A percentile compares a stretch with the other conserved stretches of the same genome.
phyloP scores from a whole-genome alignment of 2,888 invertebrate species.

The Andrena haemorrhoa region DNA sequence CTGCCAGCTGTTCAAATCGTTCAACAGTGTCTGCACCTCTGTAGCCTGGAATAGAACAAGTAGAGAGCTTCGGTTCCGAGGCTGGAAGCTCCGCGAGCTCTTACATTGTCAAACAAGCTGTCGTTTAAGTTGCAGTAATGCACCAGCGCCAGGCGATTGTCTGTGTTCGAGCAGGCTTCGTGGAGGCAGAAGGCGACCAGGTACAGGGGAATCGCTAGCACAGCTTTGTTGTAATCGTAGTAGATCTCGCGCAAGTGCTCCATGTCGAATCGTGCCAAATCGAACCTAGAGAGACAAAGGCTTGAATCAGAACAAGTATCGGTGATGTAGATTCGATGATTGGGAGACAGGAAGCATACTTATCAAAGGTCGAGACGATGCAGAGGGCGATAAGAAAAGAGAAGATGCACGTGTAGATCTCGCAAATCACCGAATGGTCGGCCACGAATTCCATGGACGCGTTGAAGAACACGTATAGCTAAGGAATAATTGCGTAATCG shows the following conservation, averaged over 20 bases:
- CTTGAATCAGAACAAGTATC: background rate
- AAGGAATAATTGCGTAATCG: slow-evolving; percentile 26
- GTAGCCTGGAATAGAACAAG: slow-evolving; percentile 64
- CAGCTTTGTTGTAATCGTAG: slow-evolving; percentile 73
- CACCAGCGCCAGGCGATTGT: slow-evolving; percentile 75
- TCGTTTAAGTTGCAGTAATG: slow-evolving; percentile 69
- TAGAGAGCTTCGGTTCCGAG: background rate
- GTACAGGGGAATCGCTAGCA: slow-evolving; percentile 80
- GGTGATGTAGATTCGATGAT: background rate
- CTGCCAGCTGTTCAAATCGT: slow-evolving; percentile 77
- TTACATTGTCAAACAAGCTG: slow-evolving; percentile 57
- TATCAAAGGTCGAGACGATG: slow-evolving; percentile 79
- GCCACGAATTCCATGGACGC: slow-evolving; percentile 71
- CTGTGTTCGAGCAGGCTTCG: slow-evolving; percentile 73
- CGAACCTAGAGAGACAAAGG: slow-evolving; percentile 73
- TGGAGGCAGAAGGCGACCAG: slow-evolving; percentile 79
- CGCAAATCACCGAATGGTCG: slow-evolving; percentile 75
- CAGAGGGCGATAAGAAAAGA: slow-evolving; percentile 78
- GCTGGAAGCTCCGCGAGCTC: background rate
- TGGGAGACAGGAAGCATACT: slow-evolving; percentile 63
- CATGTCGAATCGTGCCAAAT: slow-evolving; percentile 76
- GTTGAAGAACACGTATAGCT: slow-evolving; percentile 77
- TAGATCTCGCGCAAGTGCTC: slow-evolving; percentile 78
- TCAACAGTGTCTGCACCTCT: slow-evolving; percentile 52
- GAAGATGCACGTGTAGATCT: slow-evolving; percentile 79